phyloP scores from a whole-genome alignment of 1,140 invertebrate species.

The Centruroides vittatus region DNA sequence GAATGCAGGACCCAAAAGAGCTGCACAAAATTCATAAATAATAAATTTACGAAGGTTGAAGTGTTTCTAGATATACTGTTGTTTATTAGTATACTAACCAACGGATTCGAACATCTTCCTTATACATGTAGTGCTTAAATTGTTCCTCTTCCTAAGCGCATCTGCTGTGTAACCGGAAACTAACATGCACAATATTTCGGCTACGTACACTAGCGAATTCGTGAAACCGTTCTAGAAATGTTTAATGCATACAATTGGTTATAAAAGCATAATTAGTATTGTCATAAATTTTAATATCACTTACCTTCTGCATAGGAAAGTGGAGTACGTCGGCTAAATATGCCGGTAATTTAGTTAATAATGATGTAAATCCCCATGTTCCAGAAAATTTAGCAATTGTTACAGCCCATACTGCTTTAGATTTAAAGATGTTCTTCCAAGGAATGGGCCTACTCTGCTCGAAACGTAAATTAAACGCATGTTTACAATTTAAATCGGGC shows the following conservation, averaged over 20 bases:
- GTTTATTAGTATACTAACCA: background rate
- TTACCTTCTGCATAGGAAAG: conserved; percentile 15
- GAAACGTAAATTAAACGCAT: background rate
- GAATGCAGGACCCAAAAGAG: conserved; percentile 16
- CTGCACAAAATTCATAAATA: conserved; percentile 1
- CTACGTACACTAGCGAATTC: conserved; percentile 13
- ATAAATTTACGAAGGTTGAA: background rate
- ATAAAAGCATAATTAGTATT: too few species aligned
- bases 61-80: too few species aligned
- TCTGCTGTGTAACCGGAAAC: conserved; percentile 15
- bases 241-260: background rate
- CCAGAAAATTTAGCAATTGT: conserved; percentile 74
- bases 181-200: conserved; percentile 16
- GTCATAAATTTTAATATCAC: background rate
- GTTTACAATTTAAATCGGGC: too few species aligned
- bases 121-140: conserved; percentile 14
- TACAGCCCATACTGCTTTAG: conserved; percentile 80
- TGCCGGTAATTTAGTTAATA: conserved; percentile 69
- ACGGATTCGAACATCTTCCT: conserved; percentile 19
- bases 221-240: conserved; percentile 11
- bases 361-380: conserved; percentile 89
- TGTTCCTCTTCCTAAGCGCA: conserved; percentile 9
- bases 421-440: conserved; percentile 63
- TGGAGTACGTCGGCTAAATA: conserved; percentile 38
- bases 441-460: conserved; percentile 32